These are phyloP conservation scores for Caenorhabditis sp. DNA, from an alignment of 2,888 invertebrate species.

Conservation along the genomic window DNA sequence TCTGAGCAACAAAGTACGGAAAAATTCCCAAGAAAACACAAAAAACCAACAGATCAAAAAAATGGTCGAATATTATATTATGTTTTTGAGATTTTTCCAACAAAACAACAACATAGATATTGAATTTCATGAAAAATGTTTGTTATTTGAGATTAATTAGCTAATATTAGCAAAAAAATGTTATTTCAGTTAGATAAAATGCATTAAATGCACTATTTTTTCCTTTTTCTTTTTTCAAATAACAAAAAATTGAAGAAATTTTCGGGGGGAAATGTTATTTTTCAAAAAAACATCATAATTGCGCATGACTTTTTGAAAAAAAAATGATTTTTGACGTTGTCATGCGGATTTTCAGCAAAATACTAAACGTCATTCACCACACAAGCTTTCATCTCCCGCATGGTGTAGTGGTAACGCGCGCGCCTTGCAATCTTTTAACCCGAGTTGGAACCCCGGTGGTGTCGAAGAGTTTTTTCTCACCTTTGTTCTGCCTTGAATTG, in stretches of 20 bases:
- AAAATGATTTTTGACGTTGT: too few species aligned
- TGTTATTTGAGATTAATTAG: too few species aligned
- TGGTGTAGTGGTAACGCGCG: too few species aligned
- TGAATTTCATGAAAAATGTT: background rate
- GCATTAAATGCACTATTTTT: too few species aligned
- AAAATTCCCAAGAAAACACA: background rate
- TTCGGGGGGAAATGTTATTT: background rate
- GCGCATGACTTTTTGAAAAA: background rate
- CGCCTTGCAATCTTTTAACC: too few species aligned
- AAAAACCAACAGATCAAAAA: background rate
- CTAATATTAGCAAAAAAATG: too few species aligned
- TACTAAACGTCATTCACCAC: background rate
- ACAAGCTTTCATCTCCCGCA: too few species aligned
- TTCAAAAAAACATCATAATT: background rate
- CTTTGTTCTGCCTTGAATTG: slow-evolving; percentile 28
- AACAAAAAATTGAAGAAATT: background rate
- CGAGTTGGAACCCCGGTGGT: background rate
- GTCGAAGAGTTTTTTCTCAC: slow-evolving; percentile 5
- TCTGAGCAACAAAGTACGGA: too few species aligned
- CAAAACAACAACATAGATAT: background rate
- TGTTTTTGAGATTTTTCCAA: background rate
- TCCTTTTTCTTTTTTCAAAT: background rate
- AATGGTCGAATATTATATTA: background rate
- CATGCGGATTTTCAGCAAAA: background rate
- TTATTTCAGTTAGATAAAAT: too few species aligned